Evolutionary conservation across 2,797 vertebrate genomes (phyloP).

Genomic region (Channa striata): DNA sequence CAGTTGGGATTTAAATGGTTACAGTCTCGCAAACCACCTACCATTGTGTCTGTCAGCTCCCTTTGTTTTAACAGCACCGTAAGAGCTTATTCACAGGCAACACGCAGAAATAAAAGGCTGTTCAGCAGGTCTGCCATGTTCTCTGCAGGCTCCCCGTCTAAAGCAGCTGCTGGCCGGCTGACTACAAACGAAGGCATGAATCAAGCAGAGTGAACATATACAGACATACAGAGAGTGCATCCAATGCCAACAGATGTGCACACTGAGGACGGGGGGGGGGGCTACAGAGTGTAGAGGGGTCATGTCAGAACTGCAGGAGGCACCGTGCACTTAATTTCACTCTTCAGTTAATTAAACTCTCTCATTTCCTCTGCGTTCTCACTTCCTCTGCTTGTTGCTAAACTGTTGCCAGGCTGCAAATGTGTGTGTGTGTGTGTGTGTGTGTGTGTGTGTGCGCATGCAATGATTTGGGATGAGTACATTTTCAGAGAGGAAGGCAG

Average conservation of each 20-base stretch:
- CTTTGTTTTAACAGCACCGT: constrained; percentile 12
- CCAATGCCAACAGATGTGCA: constrained; percentile 42
- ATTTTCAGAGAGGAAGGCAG: constrained; percentile 62
- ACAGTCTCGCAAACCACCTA: not conserved
- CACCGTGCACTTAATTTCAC: constrained; percentile 72
- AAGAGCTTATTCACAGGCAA: constrained; percentile 18
- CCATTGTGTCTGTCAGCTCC: constrained; percentile 22
- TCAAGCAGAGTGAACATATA: not conserved
- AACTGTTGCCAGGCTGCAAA: constrained; percentile 70
- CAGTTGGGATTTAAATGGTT: not conserved
- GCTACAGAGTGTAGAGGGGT: constrained; percentile 27
- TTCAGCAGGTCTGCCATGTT: constrained; percentile 37
- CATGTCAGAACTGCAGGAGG: constrained; percentile 58
- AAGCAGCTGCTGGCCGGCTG: constrained; percentile 25
- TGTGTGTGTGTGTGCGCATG: constrained; percentile 22
- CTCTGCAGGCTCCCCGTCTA: constrained; percentile 10
- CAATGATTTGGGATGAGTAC: constrained; percentile 39
- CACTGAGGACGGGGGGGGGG: constrained; percentile 12
- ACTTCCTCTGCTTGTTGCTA: constrained; percentile 62
- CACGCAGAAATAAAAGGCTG: constrained; percentile 17
- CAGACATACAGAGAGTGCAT: not conserved
- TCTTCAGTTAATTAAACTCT: constrained; percentile 65
- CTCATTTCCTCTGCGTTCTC: constrained; percentile 61
- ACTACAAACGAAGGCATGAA: constrained; percentile 4
- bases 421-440: constrained; percentile 10